Conservation (phyloP, 2,113 vertebrate genomes). For the Pithys albifrons region DNA sequence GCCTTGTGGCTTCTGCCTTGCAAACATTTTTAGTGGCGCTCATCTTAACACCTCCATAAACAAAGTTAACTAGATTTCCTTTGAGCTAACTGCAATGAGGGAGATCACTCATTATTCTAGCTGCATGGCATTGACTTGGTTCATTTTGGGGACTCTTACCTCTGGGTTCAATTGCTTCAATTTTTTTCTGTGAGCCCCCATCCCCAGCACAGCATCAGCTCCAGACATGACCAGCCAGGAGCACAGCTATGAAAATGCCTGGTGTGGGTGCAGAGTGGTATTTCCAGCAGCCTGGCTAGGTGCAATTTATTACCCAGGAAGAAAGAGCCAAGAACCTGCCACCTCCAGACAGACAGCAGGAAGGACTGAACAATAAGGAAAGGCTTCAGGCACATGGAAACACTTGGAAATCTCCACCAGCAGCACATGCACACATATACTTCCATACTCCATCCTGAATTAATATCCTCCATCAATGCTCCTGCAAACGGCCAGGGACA, state of each 20-base stretch:
- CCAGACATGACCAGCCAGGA: background rate
- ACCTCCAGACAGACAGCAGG: background rate
- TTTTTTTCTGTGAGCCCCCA: background rate
- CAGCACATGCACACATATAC: background rate
- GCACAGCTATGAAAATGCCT: background rate
- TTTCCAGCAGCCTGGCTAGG: background rate
- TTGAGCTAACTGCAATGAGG: background rate
- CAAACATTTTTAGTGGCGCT: background rate
- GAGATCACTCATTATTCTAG: background rate
- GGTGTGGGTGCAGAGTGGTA: background rate
- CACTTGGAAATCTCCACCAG: background rate
- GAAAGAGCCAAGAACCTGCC: background rate
- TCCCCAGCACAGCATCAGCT: background rate
- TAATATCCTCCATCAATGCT: background rate
- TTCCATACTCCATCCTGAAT: background rate
- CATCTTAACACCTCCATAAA: background rate
- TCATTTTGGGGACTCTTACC: background rate
- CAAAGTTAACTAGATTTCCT: background rate
- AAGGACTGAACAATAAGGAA: background rate
- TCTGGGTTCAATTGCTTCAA: background rate
- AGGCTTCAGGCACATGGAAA: background rate
- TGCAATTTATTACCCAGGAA: background rate
- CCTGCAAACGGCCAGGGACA: background rate
- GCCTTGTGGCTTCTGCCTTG: background rate
- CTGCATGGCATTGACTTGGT: background rate